Conservation (phyloP, 2,113 vertebrate species). For the Carassius gibelio region DNA sequence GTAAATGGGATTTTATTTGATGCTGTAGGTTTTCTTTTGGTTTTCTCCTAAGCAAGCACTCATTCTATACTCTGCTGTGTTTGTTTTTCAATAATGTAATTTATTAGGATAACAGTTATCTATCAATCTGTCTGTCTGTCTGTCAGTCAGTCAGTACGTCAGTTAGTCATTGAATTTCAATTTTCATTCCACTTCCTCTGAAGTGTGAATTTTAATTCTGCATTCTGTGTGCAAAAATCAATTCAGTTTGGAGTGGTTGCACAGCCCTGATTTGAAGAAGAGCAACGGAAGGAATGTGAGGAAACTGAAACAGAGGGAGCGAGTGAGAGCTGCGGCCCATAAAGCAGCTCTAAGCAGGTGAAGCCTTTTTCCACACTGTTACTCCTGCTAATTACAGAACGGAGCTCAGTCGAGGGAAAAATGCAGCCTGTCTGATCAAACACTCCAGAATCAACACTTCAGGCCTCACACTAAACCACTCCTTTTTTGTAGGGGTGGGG, state of each 20-base stretch:
- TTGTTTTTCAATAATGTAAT: constrained; percentile 6
- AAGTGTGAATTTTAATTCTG: not conserved
- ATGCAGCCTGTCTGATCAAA: constrained; percentile 88
- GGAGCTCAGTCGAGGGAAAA: constrained; percentile 91
- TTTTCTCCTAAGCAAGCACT: not conserved
- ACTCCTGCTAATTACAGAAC: constrained; percentile 91
- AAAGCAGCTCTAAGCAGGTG: constrained; percentile 84
- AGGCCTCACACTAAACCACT: constrained; percentile 85
- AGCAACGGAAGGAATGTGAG: not conserved
- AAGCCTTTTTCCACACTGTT: constrained; percentile 89
- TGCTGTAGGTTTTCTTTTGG: not conserved
- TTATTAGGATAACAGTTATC: constrained; percentile 1
- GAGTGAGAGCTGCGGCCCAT: constrained; percentile 69
- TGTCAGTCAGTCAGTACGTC: not conserved
- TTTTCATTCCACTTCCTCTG: not conserved
- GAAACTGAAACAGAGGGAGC: not conserved
- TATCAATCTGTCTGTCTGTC: not conserved
- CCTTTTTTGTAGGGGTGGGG: constrained; percentile 73
- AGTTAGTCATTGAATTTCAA: no score
- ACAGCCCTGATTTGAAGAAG: not conserved
- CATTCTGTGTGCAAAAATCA: not conserved
- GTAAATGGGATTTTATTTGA: constrained; percentile 48
- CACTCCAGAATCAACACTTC: constrained; percentile 85
- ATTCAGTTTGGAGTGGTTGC: not conserved
- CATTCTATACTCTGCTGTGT: not conserved